Conservation (phyloP, 2,888 invertebrate species). For the Andrena marginata region DNA sequence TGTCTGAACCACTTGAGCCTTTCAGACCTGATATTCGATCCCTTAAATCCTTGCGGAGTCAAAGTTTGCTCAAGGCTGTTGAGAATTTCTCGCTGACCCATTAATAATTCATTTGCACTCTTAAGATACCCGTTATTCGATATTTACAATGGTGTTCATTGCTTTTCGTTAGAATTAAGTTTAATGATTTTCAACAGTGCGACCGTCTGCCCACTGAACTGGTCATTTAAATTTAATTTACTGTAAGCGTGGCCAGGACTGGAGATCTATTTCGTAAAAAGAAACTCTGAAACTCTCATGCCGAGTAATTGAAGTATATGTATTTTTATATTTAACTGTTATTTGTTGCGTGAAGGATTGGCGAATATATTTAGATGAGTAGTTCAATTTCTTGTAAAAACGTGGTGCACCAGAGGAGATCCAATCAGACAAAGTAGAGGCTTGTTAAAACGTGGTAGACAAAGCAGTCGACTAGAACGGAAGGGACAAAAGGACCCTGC, state of each 20-base stretch:
- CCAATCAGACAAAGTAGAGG: slow-evolving; percentile 4
- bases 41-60: neutral
- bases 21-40: neutral
- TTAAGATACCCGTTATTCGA: no score
- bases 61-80: neutral
- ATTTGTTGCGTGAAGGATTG: no score
- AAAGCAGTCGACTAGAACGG: neutral
- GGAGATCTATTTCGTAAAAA: no score
- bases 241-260: neutral
- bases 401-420: neutral
- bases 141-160: neutral
- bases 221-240: neutral
- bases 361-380: neutral
- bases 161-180: neutral
- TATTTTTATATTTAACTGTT: no score
- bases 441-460: slow-evolving; percentile 2
- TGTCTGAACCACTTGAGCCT: neutral
- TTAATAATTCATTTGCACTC: neutral
- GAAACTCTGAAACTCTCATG: no score
- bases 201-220: neutral
- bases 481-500: neutral
- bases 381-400: neutral
- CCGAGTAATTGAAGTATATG: no score
- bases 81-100: neutral
- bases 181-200: no score